Conservation (phyloP, 2,888 invertebrate species). For the Escarpia spicata region DNA sequence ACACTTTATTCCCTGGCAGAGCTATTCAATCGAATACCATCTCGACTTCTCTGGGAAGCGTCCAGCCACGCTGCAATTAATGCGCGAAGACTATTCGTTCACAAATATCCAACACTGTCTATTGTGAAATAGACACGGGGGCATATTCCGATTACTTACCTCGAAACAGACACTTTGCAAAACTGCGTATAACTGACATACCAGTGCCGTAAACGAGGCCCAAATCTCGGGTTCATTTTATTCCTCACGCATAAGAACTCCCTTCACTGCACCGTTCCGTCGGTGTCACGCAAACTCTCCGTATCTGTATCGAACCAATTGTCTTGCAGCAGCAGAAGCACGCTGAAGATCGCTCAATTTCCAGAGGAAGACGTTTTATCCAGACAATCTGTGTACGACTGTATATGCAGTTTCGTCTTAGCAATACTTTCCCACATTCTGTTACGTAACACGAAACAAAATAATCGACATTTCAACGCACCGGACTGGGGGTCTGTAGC, state of each 20-base stretch:
- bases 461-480: background rate
- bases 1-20: too few species aligned
- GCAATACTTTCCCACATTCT: background rate
- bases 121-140: too few species aligned
- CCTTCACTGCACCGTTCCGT: background rate
- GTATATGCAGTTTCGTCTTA: background rate
- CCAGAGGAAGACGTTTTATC: background rate
- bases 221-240: background rate
- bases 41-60: too few species aligned
- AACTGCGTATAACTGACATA: background rate
- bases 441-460: background rate
- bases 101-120: too few species aligned
- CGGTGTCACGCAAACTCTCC: background rate
- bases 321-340: background rate
- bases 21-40: too few species aligned
- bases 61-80: too few species aligned
- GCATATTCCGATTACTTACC: background rate
- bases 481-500: background rate
- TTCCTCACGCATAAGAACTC: background rate
- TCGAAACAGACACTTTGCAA: background rate
- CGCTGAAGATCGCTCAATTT: background rate
- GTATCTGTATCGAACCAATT: background rate
- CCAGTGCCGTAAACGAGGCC: background rate
- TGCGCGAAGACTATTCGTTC: too few species aligned
- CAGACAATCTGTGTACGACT: background rate